Base-by-base conservation (phyloP, 1,140 invertebrate species). In the Sminthurinus signatus region DNA sequence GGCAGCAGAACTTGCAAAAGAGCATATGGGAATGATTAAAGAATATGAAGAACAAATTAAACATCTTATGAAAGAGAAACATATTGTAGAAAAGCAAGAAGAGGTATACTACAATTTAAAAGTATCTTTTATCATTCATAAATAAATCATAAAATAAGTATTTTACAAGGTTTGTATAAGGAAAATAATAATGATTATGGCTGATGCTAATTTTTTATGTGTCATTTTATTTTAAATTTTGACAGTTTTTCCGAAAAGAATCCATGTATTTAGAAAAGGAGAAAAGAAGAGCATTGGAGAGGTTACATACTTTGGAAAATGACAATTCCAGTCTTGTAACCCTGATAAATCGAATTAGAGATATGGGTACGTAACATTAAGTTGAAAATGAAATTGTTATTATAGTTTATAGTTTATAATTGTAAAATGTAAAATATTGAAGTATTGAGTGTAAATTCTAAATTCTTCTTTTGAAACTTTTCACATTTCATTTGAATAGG, bases 41-140 rank as follows among this genome's bases (percentile, higher is more conserved):
- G 55, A 67, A 44, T 71, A 71, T 60, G 69, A 71, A 27, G 44
- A 68, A 32, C 65, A 68, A 63, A 54, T 71, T 29, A 60, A 68
- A 56, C 32, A 58, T 0, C 52, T 68, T n/a, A 19, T 63, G 17
- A 60, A 58, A 23, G 46, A 69, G 31, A 58, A 65, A 17, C 50
- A 28, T 32, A 46, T 59, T 5, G 23, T 44, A 1, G 31, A 60
- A 39, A 43, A 52, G n/a, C 50, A 52, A 25, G 42, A 59, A 51
- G 23, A 59, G 48, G 63, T 64, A 56, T 4, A n/a, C n/a, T n/a
- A n/a, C n/a, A n/a, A n/a, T n/a, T n/a, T n/a, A n/a, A n/a, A n/a
- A n/a, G n/a, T n/a, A n/a, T n/a, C n/a, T n/a, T n/a, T n/a, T n/a
- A n/a, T n/a, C n/a, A n/a, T n/a, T n/a, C n/a, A n/a, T n/a, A n/a